Percentiles rank a stretch among this genome's conserved stretches.
Conservation (phyloP, 2,888 invertebrate species). For the Elegia similella region DNA sequence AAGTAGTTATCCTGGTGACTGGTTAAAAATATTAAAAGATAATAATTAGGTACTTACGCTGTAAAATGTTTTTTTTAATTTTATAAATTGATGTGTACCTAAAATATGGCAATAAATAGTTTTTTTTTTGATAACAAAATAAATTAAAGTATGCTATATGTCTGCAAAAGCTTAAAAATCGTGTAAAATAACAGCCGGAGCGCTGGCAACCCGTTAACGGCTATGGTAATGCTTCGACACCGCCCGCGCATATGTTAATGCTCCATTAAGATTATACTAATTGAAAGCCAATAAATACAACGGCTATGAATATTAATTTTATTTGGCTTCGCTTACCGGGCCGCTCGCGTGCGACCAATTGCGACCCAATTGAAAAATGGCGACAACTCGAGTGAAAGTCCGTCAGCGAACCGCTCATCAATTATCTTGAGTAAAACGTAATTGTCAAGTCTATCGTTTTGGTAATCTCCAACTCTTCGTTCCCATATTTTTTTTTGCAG, state of each 20-base stretch:
- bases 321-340: slow-evolving; percentile 65
- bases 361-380: slow-evolving; percentile 27
- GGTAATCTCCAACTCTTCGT: not conserved
- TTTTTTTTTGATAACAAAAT: too few relatives aligned
- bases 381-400: slow-evolving; percentile 25
- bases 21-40: too few relatives aligned
- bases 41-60: too few relatives aligned
- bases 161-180: not conserved
- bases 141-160: not conserved
- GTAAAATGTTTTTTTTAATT: too few relatives aligned
- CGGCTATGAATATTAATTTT: slow-evolving; percentile 81
- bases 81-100: too few relatives aligned
- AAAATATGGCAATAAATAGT: too few relatives aligned
- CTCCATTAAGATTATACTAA: slow-evolving; percentile 82
- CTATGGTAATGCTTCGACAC: slow-evolving; percentile 60
- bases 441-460: not conserved
- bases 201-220: slow-evolving; percentile 54
- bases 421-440: not conserved
- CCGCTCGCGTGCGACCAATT: slow-evolving; percentile 62
- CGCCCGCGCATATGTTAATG: slow-evolving; percentile 78
- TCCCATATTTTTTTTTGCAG: not conserved
- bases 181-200: not conserved
- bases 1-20: too few relatives aligned
- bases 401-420: not conserved
- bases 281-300: slow-evolving; percentile 82